Evolutionary conservation across 2,888 invertebrate species (phyloP).

Genomic region (Philhelius pedissequus): DNA sequence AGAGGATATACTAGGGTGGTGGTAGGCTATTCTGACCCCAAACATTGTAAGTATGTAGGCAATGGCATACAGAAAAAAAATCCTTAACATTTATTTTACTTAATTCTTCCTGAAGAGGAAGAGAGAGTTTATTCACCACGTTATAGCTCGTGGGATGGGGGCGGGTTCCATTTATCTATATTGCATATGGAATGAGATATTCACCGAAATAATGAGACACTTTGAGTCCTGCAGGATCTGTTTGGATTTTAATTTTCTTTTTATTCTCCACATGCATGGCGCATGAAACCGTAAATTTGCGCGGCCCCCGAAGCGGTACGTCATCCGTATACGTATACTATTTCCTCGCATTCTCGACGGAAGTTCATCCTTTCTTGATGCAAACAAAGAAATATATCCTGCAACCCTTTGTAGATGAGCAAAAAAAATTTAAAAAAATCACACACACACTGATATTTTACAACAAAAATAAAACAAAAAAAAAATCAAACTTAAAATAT

Average conservation of each 20-base stretch:
- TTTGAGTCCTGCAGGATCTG: constrained; percentile 48
- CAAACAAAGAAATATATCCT: constrained; percentile 54
- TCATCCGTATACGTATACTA: background rate
- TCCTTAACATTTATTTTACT: constrained; percentile 35
- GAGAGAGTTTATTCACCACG: constrained; percentile 19
- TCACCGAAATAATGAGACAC: constrained; percentile 63
- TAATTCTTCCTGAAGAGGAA: constrained; percentile 7
- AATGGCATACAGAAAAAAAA: background rate
- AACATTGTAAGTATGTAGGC: too few species aligned
- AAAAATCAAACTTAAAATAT: constrained; percentile 63
- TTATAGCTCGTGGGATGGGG: background rate
- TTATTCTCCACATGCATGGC: constrained; percentile 28
- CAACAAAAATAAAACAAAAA: background rate
- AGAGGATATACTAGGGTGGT: constrained; percentile 28
- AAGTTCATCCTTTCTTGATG: constrained; percentile 52
- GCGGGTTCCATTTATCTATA: background rate
- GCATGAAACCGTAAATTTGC: constrained; percentile 33
- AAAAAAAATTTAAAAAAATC: background rate
- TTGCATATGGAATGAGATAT: background rate
- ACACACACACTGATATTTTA: background rate
- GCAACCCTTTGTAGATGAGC: constrained; percentile 47
- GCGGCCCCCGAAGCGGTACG: constrained; percentile 44
- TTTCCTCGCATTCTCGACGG: constrained; percentile 41
- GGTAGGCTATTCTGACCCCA: constrained; percentile 11
- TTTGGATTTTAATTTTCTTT: constrained; percentile 35